A percentile compares a stretch with the other conserved stretches of the same genome.
Evolutionary conservation across 2,797 vertebrate genomes (phyloP).

Genomic region (Acestrorhynchus altus): DNA sequence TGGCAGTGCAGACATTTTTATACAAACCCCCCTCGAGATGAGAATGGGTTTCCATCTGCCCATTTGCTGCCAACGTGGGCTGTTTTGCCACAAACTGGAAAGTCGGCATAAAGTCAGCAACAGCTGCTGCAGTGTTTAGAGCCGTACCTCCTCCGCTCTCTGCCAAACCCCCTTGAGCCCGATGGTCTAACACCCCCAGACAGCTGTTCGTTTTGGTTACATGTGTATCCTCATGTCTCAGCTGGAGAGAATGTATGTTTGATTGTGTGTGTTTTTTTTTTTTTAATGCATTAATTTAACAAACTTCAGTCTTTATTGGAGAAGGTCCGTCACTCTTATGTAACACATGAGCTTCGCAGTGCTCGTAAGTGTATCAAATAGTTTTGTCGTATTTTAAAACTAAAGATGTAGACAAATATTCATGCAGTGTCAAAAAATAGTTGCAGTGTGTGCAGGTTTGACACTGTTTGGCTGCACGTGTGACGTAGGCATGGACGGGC

Average conservation of each 20-base stretch:
- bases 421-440: no score
- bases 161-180: conserved; percentile 49
- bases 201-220: conserved; percentile 51
- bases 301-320: neutral
- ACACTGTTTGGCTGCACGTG: no score
- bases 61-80: conserved; percentile 61
- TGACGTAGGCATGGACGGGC: no score
- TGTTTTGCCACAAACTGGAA: conserved; percentile 62
- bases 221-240: conserved; percentile 57
- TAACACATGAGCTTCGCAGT: neutral
- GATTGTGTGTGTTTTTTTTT: conserved; percentile 35
- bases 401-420: no score
- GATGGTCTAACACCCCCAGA: conserved; percentile 61
- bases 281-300: conserved; percentile 11
- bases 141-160: conserved; percentile 56
- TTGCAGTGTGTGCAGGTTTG: no score
- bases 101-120: conserved; percentile 64
- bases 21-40: conserved; percentile 54
- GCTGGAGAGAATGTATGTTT: conserved; percentile 12
- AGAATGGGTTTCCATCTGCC: conserved; percentile 57
- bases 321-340: neutral
- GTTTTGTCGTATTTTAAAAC: no score
- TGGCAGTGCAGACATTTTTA: conserved; percentile 53
- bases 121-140: conserved; percentile 66
- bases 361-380: neutral